These are phyloP conservation scores for Clupea harengus DNA, from an alignment of 2,113 vertebrate genomes.

Conservation along the genomic window DNA sequence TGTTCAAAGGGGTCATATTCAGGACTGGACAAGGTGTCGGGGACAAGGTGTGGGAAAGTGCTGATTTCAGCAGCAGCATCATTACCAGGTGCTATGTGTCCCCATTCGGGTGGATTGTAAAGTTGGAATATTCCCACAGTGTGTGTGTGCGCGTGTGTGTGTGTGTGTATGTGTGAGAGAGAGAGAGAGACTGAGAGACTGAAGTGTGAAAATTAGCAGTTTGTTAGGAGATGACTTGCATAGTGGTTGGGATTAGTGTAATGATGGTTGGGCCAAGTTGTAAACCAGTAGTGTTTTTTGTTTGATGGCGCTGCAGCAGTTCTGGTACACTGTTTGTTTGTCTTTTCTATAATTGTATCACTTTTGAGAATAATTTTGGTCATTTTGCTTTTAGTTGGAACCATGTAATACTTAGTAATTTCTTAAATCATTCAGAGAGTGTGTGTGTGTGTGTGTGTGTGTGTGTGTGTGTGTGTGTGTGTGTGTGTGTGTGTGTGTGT, in stretches of 20 bases:
- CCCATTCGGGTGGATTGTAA: neutral
- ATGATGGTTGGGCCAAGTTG: neutral
- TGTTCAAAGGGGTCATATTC: slow-evolving; percentile 42
- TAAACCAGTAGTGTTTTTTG: neutral
- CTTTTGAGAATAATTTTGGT: too few species aligned
- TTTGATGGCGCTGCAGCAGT: neutral
- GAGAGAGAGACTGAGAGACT: neutral
- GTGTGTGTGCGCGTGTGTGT: slow-evolving; percentile 15
- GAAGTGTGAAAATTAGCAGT: neutral
- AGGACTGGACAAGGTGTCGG: neutral
- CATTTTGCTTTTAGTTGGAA: too few species aligned
- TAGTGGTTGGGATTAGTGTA: neutral
- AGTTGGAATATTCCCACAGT: neutral
- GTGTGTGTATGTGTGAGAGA: slow-evolving; percentile 9
- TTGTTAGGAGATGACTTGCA: neutral
- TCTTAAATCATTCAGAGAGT: neutral
- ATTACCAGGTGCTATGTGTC: neutral
- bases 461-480: neutral
- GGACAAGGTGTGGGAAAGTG: neutral
- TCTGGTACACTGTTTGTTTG: neutral
- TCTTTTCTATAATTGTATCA: neutral
- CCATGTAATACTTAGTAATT: neutral
- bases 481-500: neutral
- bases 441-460: neutral
- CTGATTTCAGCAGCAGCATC: slow-evolving; percentile 8